A percentile compares a stretch with the other conserved stretches of the same genome.
Evolutionary conservation across 2,888 invertebrate genomes (phyloP).

Genomic region (Lithodes maja): DNA sequence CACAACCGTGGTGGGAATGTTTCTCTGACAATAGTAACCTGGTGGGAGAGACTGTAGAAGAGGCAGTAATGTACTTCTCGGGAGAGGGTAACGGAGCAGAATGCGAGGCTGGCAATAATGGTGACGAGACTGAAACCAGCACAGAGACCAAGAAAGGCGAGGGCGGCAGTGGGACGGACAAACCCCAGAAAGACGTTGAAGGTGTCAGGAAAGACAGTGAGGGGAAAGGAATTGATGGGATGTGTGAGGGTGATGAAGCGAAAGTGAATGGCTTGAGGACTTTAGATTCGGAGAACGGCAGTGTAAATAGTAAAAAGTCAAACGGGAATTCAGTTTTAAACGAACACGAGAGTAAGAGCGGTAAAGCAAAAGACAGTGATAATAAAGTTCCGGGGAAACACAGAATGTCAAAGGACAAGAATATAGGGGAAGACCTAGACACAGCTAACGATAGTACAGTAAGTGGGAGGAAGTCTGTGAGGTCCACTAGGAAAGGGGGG

Average conservation of each 20-base stretch:
- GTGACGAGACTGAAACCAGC: constrained; percentile 73
- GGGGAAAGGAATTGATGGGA: constrained; percentile 46
- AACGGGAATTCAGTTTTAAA: constrained; percentile 68
- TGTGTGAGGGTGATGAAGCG: constrained; percentile 51
- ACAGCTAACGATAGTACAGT: not conserved
- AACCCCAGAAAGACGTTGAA: constrained; percentile 50
- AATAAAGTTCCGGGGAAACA: constrained; percentile 38
- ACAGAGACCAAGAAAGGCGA: constrained; percentile 54
- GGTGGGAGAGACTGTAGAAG: constrained; percentile 72
- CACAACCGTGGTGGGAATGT: constrained; percentile 69
- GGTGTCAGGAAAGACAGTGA: constrained; percentile 43
- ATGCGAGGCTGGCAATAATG: constrained; percentile 76
- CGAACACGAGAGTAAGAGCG: constrained; percentile 50
- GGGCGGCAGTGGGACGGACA: constrained; percentile 45
- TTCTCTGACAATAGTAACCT: constrained; percentile 50
- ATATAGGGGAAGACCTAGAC: not conserved
- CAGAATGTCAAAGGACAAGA: constrained; percentile 20
- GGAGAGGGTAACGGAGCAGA: constrained; percentile 73
- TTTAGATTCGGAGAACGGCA: constrained; percentile 35
- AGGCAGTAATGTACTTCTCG: constrained; percentile 72
- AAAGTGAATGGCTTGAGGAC: constrained; percentile 63
- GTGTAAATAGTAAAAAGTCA: constrained; percentile 72
- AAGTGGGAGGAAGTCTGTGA: not conserved
- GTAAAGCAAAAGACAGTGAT: constrained; percentile 42
- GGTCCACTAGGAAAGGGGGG: constrained; percentile 57